These are phyloP conservation scores for Hypothenemus hampei DNA, from an alignment of 1,140 invertebrate species.

Conservation along the genomic window DNA sequence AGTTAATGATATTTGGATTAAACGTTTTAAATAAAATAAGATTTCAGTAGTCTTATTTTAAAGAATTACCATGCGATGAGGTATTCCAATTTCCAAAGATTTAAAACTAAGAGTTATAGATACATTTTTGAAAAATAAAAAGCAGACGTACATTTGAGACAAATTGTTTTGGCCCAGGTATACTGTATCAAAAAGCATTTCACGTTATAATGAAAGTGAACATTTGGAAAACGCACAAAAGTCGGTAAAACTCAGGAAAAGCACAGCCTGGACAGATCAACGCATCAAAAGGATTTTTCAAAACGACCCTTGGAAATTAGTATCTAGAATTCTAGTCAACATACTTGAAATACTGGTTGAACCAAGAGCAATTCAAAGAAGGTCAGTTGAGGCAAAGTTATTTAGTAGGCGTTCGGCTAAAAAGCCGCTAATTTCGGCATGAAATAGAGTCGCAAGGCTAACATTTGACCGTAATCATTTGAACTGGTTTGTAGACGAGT, in stretches of 20 bases:
- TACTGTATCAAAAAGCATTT: slow-evolving; percentile 17
- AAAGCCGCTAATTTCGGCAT: slow-evolving; percentile 3
- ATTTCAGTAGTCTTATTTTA: no score
- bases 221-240: background rate
- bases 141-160: slow-evolving; percentile 10
- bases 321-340: background rate
- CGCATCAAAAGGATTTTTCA: background rate
- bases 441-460: slow-evolving; percentile 3
- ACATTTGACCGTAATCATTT: background rate
- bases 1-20: no score
- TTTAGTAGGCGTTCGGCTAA: slow-evolving; percentile 1
- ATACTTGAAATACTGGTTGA: background rate
- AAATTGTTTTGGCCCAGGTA: slow-evolving; percentile 12
- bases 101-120: slow-evolving; percentile 8
- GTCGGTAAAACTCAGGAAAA: background rate
- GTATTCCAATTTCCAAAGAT: slow-evolving; percentile 10
- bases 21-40: no score
- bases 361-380: slow-evolving; percentile 5
- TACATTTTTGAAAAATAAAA: slow-evolving; percentile 6
- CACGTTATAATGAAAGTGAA: slow-evolving; percentile 1
- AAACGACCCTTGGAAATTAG: background rate
- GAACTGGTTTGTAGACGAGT: slow-evolving; percentile 2
- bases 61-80: background rate
- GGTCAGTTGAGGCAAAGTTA: slow-evolving; percentile 6
- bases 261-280: background rate